Evolutionary conservation across 2,113 vertebrate genomes (phyloP).

Genomic region (Malurus melanocephalus): DNA sequence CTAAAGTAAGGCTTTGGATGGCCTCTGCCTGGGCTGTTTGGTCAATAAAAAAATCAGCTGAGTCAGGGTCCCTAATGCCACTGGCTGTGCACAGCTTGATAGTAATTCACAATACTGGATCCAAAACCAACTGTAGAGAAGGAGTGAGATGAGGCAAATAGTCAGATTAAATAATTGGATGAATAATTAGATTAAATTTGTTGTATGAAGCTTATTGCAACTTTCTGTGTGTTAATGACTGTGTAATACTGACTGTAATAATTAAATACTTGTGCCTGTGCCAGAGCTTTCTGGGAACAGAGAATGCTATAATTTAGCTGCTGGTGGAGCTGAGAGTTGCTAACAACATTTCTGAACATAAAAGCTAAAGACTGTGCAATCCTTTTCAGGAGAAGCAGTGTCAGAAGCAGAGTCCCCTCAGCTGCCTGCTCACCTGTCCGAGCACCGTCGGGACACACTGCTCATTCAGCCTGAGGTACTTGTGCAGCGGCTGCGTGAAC

Average conservation of each 20-base stretch:
- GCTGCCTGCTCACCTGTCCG: slow-evolving; percentile 71
- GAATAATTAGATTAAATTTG: background rate
- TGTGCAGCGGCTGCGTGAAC: background rate
- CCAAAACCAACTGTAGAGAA: background rate
- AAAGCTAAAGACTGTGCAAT: background rate
- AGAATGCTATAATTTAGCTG: background rate
- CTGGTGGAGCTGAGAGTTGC: background rate
- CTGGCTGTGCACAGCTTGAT: background rate
- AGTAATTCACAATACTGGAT: background rate
- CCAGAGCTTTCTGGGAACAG: background rate
- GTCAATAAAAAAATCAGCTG: background rate
- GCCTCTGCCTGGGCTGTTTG: background rate
- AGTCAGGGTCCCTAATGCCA: background rate
- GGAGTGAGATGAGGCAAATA: background rate
- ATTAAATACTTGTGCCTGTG: background rate
- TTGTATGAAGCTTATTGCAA: background rate
- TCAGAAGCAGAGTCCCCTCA: slow-evolving; percentile 45
- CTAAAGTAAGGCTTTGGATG: background rate
- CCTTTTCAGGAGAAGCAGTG: slow-evolving; percentile 62
- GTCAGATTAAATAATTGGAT: background rate
- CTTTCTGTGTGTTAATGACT: background rate
- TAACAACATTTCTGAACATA: background rate
- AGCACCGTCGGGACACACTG: slow-evolving; percentile 67
- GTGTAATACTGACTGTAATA: too few relatives aligned
- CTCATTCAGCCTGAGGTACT: slow-evolving; percentile 79